Evolutionary conservation across 2,888 invertebrate genomes (phyloP).

Genomic region (Sinhomidia bicolor): DNA sequence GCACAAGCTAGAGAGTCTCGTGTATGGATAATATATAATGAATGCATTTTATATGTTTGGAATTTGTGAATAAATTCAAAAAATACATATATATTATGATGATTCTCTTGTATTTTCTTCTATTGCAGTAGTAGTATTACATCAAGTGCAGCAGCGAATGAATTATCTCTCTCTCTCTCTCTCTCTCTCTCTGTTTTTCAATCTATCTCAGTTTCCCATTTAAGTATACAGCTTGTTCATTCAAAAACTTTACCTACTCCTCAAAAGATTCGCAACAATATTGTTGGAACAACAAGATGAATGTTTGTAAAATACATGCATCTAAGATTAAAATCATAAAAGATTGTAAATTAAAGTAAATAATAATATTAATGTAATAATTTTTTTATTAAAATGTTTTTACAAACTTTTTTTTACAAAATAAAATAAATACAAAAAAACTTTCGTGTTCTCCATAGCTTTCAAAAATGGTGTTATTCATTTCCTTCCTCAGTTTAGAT

Average conservation of each 20-base stretch:
- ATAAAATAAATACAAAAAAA: not conserved
- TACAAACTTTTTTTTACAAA: not conserved
- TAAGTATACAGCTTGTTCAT: conserved; percentile 8
- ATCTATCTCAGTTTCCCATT: not conserved
- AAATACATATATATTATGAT: conserved; percentile 52
- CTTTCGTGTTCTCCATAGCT: conserved; percentile 20
- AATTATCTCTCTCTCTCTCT: too few species aligned
- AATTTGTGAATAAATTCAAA: conserved; percentile 68
- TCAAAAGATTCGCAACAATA: not conserved
- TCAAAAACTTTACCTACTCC: not conserved
- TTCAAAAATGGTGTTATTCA: conserved; percentile 36
- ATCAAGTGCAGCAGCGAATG: too few species aligned
- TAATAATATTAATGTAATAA: not conserved
- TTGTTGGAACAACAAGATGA: not conserved
- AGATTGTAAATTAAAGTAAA: conserved; percentile 41
- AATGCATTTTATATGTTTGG: conserved; percentile 47
- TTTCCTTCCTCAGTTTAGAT: conserved; percentile 52
- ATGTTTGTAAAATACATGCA: not conserved
- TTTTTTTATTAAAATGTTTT: not conserved
- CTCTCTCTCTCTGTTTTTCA: conserved; percentile 35
- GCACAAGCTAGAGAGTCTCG: conserved; percentile 15
- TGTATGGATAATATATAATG: conserved; percentile 11
- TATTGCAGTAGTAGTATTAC: too few species aligned
- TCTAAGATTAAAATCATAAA: conserved; percentile 25
- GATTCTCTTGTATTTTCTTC: conserved; percentile 64